Percentiles rank a stretch among this genome's conserved stretches.
Conservation (phyloP, 2,797 vertebrate species). For the Carduelis carduelis region DNA sequence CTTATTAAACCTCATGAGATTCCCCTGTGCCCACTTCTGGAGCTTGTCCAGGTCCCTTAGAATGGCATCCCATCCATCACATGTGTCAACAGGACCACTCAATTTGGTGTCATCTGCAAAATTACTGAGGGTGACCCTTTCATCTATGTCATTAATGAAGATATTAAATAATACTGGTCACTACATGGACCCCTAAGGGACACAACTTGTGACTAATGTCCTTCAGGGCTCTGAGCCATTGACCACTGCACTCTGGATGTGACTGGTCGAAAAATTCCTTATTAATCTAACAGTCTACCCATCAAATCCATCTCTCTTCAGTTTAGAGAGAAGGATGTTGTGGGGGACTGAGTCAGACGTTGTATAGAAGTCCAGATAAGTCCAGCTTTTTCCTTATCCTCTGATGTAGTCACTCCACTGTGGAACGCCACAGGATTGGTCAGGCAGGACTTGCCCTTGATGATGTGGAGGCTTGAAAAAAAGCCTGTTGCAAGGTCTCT, state of each 20-base stretch:
- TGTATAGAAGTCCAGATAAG: neutral
- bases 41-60: neutral
- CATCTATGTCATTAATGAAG: neutral
- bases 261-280: neutral
- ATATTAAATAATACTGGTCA: neutral
- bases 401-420: neutral
- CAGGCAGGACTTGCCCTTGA: neutral
- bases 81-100: neutral
- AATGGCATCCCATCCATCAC: fast-evolving
- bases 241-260: neutral
- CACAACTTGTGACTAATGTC: neutral
- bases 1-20: neutral
- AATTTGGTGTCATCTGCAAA: neutral
- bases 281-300: fast-evolving
- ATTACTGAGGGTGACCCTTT: neutral
- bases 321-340: neutral
- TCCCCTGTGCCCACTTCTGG: neutral
- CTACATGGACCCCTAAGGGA: neutral
- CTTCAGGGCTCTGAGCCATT: too few relatives aligned
- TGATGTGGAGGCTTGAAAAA: neutral
- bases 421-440: neutral
- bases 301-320: neutral
- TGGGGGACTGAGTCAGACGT: fast-evolving
- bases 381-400: neutral
- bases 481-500: neutral